phyloP scores from a whole-genome alignment of 2,113 vertebrate genomes.

The Synchiropus splendidus region DNA sequence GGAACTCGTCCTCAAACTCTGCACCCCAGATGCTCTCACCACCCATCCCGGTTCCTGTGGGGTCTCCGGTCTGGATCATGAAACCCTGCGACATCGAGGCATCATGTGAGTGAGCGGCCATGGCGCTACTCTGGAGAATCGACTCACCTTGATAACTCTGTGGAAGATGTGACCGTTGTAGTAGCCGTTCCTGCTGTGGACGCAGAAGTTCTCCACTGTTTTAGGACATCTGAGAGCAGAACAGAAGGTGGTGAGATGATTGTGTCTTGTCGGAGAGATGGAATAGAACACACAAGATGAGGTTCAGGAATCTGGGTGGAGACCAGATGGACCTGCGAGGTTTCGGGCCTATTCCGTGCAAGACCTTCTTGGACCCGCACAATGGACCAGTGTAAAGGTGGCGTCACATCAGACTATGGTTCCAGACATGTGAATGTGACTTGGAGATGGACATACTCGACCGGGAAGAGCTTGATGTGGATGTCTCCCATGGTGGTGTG shows the following conservation, averaged over 20 bases:
- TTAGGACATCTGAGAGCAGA: slow-evolving; percentile 80
- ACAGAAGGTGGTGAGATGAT: background rate
- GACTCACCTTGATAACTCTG: slow-evolving; percentile 85
- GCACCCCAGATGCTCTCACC: slow-evolving; percentile 98
- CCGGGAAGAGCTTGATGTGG: slow-evolving; percentile 95
- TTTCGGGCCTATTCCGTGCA: background rate
- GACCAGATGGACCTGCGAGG: too few species aligned
- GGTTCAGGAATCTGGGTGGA: too few species aligned
- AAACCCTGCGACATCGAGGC: slow-evolving; percentile 72
- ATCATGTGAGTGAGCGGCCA: too few species aligned
- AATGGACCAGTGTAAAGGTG: too few species aligned
- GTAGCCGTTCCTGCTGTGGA: slow-evolving; percentile 95
- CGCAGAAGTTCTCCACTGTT: slow-evolving; percentile 98
- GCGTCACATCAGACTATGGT: too few species aligned
- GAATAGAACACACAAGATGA: too few species aligned
- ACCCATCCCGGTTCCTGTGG: slow-evolving; percentile 96
- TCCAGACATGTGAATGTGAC: background rate
- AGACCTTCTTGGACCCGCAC: too few species aligned
- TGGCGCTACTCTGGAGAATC: too few species aligned
- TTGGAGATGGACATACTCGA: slow-evolving; percentile 72
- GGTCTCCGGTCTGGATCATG: slow-evolving; percentile 98
- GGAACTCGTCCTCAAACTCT: slow-evolving; percentile 98
- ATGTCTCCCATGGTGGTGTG: slow-evolving; percentile 98
- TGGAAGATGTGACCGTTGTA: slow-evolving; percentile 95
- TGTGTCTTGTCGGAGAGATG: too few species aligned